Percentiles rank a stretch among this genome's conserved stretches.
Evolutionary conservation across 1,140 invertebrate species (phyloP).

Genomic region (Zaprionus africanus): DNA sequence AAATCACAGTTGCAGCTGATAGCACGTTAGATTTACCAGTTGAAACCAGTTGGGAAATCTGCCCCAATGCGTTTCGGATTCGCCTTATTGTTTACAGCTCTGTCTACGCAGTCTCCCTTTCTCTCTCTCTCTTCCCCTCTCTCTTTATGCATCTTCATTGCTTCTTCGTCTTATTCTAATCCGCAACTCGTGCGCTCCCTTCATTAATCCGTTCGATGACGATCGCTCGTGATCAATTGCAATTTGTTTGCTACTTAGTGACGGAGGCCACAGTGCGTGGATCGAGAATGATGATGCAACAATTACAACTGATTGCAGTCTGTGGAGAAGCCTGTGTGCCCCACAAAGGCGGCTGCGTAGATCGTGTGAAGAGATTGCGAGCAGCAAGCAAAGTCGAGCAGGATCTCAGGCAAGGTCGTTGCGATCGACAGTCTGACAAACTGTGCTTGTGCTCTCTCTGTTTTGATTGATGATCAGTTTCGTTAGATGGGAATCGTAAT

Average conservation of each 20-base stretch:
- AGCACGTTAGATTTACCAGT: conserved; percentile 12
- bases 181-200: conserved; percentile 48
- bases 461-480: too few species aligned
- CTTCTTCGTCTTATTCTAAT: conserved; percentile 7
- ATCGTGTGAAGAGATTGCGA: background rate
- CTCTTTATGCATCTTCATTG: background rate
- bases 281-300: conserved; percentile 71
- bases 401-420: conserved; percentile 2
- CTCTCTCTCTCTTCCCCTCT: background rate
- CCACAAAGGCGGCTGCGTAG: background rate
- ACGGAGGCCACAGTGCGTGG: conserved; percentile 52
- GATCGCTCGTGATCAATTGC: conserved; percentile 38
- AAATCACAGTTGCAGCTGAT: background rate
- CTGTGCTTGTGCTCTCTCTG: background rate
- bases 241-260: conserved; percentile 30
- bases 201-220: conserved; percentile 53
- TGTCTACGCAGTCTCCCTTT: background rate
- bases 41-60: background rate
- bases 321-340: conserved; percentile 2
- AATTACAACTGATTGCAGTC: conserved; percentile 71
- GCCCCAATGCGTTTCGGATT: background rate
- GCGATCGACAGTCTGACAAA: background rate
- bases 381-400: background rate
- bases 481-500: too few species aligned
- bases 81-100: conserved; percentile 6